Evolutionary conservation across 2,888 invertebrate species (phyloP), one percentile per base, ranked within the genome.

Genomic region (Nemurella pictetii): DNA sequence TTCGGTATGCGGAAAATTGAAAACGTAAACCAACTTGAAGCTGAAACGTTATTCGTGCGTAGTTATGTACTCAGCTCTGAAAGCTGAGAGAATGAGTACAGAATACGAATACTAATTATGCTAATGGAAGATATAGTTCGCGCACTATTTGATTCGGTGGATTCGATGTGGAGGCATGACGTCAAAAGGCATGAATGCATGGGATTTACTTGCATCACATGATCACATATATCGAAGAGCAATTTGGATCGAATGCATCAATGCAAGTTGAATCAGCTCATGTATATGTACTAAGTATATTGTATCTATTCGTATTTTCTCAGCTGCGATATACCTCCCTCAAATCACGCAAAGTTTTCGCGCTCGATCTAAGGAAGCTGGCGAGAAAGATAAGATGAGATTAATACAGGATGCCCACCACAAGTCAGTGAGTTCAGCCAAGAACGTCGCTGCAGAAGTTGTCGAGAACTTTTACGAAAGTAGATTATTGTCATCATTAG

Each of bases 401-500:
- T 55, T n/a, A 55, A 55, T 55, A 55, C 55, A 55, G 55, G 12
- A 35, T 12, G 35, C 35, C 4, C 35, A 35, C 4, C 35, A 7
- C 35, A 20, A 55, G 20, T 55, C 55, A 20, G 1, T 20, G 55
- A 55, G 2, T 55, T n/a, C n/a, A n/a, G n/a, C 55, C 20, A 55
- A 55, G 55, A 55, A 55, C 9, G 55, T 55, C 55, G 55, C 20
- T 20, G 55, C 20, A 15, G 55, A 78, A 78, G 78, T 78, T n/a
- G 78, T 20, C 28, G 4, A 2, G 5, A 78, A 78, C 78, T 78
- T 78, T 78, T 27, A 27, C 7, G 28, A 28, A 78, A 78, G 78
- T 78, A 78, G 78, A 78, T 78, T 30, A 78, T 78, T 78, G 28
- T 75, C 75, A 28, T 75, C 75, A 27, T 28, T 75, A 75, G 28